phyloP scores from a whole-genome alignment of 2,797 vertebrate species.

The Lindbergichthys nudifrons region DNA sequence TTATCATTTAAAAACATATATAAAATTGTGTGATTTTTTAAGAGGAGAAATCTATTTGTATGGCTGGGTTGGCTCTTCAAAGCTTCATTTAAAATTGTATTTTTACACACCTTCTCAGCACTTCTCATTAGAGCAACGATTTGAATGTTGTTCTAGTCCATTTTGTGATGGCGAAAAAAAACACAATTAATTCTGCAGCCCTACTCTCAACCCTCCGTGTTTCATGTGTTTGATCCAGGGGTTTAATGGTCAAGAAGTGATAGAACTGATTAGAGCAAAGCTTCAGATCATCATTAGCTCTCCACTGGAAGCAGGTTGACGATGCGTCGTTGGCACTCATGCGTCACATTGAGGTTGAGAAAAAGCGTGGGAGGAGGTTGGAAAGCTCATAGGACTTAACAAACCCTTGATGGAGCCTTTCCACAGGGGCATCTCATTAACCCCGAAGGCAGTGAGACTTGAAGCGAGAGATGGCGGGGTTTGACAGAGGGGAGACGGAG shows the following conservation, averaged over 20 bases:
- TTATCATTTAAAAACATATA: too few relatives aligned
- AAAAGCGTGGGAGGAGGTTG: slow-evolving; percentile 31
- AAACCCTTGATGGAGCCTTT: slow-evolving; percentile 55
- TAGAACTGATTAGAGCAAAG: slow-evolving; percentile 34
- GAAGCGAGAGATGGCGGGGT: slow-evolving; percentile 54
- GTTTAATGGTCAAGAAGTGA: slow-evolving; percentile 14
- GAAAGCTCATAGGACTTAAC: slow-evolving; percentile 54
- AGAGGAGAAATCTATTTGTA: too few relatives aligned
- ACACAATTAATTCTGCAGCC: too few relatives aligned
- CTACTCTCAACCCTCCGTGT: neutral
- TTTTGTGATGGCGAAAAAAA: too few relatives aligned
- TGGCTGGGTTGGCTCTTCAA: too few relatives aligned
- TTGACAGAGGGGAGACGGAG: slow-evolving; percentile 28
- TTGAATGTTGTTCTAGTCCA: too few relatives aligned
- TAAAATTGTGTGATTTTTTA: too few relatives aligned
- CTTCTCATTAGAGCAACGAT: too few relatives aligned
- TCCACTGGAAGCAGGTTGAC: neutral
- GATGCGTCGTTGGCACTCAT: slow-evolving; percentile 25
- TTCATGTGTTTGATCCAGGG: slow-evolving; percentile 18
- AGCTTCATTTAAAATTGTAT: too few relatives aligned
- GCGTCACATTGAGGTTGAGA: slow-evolving; percentile 37
- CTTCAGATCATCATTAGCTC: slow-evolving; percentile 29
- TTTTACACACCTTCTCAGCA: neutral
- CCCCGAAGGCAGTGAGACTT: slow-evolving; percentile 62
- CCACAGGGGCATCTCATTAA: slow-evolving; percentile 76